Evolutionary conservation across 2,888 invertebrate species (phyloP).

Genomic region (Masnerella sp.): DNA sequence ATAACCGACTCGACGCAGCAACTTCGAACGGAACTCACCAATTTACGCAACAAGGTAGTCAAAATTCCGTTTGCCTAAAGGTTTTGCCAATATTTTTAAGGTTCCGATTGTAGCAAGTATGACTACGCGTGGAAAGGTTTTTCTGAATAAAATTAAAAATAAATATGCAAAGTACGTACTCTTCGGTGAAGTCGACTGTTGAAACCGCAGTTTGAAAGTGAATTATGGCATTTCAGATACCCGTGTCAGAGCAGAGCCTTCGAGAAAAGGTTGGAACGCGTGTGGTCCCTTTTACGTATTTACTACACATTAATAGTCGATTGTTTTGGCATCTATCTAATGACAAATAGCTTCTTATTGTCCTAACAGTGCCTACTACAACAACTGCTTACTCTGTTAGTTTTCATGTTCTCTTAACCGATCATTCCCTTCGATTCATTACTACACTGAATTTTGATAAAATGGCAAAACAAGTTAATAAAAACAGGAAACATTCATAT

Average conservation of each 20-base stretch:
- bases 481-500: neutral
- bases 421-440: constrained; percentile 42
- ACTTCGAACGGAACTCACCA: constrained; percentile 85
- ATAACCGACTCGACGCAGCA: constrained; percentile 85
- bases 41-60: constrained; percentile 84
- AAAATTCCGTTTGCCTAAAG: neutral
- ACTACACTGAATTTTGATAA: constrained; percentile 36
- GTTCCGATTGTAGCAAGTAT: constrained; percentile 39
- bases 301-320: constrained; percentile 71
- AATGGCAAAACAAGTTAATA: too few relatives aligned
- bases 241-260: constrained; percentile 76
- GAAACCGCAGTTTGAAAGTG: constrained; percentile 69
- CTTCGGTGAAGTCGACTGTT: constrained; percentile 31
- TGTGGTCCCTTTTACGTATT: constrained; percentile 75
- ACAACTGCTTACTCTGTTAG: constrained; percentile 70
- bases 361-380: constrained; percentile 71
- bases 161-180: constrained; percentile 19
- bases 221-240: constrained; percentile 77
- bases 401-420: constrained; percentile 61
- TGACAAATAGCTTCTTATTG: constrained; percentile 72
- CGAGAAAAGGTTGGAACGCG: constrained; percentile 76
- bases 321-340: constrained; percentile 73
- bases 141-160: constrained; percentile 9
- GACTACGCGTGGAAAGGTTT: neutral
- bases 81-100: too few relatives aligned